A percentile compares a stretch with the other conserved stretches of the same genome.
Evolutionary conservation across 2,113 vertebrate genomes (phyloP).

Genomic region (Pimephales promelas): DNA sequence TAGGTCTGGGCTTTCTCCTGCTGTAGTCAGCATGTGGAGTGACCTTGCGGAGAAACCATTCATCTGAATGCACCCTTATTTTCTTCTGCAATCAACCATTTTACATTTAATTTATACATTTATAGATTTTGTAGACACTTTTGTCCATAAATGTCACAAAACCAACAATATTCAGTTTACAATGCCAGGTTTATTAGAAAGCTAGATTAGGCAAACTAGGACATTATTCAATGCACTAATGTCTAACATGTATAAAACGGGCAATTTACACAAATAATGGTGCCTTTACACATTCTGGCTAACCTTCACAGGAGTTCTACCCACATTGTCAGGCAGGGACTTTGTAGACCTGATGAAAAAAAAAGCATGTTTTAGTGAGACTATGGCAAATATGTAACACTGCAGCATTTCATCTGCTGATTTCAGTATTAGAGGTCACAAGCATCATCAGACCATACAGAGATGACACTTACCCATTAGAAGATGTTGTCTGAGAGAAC

Average conservation of each 20-base stretch:
- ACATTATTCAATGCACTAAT: not conserved
- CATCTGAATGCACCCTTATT: slow-evolving; percentile 8
- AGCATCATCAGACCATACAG: not conserved
- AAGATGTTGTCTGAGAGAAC: slow-evolving; percentile 46
- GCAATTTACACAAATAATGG: not conserved
- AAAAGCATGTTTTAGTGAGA: not conserved
- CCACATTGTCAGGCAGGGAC: slow-evolving; percentile 36
- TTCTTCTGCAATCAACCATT: slow-evolving; percentile 35
- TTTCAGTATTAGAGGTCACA: not conserved
- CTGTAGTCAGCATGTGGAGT: slow-evolving; percentile 41
- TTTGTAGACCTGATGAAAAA: slow-evolving; percentile 43
- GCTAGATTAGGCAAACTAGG: not conserved
- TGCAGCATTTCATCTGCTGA: not conserved
- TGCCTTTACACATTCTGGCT: not conserved
- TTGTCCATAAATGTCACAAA: not conserved
- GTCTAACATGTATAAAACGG: not conserved
- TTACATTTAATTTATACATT: not conserved
- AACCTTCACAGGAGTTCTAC: slow-evolving; percentile 48
- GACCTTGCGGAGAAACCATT: not conserved
- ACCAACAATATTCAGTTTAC: not conserved
- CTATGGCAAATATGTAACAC: not conserved
- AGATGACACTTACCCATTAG: slow-evolving; percentile 53
- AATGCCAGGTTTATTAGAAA: not conserved
- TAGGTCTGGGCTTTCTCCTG: slow-evolving; percentile 50
- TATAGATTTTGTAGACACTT: not conserved